Conservation (phyloP, 1,140 invertebrate genomes). For the Ctenoplectra terminalis region DNA sequence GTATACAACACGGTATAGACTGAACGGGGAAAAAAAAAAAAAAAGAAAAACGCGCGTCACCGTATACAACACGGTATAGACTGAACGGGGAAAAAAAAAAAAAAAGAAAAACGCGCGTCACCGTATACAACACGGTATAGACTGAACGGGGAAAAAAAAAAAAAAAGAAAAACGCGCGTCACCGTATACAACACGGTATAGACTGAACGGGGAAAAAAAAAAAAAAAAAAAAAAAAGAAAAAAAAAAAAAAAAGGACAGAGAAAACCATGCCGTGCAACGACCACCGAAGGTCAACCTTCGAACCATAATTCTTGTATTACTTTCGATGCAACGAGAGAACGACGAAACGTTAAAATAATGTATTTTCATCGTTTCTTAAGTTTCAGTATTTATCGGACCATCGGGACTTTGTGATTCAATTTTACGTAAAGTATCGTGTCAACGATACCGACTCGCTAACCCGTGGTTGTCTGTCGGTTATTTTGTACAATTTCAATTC, state of each 20-base stretch:
- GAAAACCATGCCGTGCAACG: constrained; percentile 62
- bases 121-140: constrained; percentile 59
- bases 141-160: too few species aligned
- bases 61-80: constrained; percentile 60
- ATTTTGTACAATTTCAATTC: constrained; percentile 29
- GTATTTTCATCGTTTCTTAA: not conserved
- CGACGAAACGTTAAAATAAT: constrained; percentile 25
- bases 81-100: too few species aligned
- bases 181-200: constrained; percentile 59
- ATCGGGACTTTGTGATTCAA: constrained; percentile 3
- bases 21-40: too few species aligned
- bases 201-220: too few species aligned
- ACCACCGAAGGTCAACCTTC: constrained; percentile 70
- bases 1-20: constrained; percentile 61
- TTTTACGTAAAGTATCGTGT: constrained; percentile 31
- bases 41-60: constrained; percentile 70
- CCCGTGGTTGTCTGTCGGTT: constrained; percentile 36
- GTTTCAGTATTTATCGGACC: constrained; percentile 9
- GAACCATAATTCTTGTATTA: constrained; percentile 46
- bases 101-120: too few species aligned
- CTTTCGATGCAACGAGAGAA: constrained; percentile 29
- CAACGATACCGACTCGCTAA: constrained; percentile 38
- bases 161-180: too few species aligned
- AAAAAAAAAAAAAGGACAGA: constrained; percentile 49
- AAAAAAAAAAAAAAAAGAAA: too few species aligned